These are phyloP conservation scores for Asbolus verrucosus DNA, from an alignment of 1,140 invertebrate species.

Conservation along the genomic window DNA sequence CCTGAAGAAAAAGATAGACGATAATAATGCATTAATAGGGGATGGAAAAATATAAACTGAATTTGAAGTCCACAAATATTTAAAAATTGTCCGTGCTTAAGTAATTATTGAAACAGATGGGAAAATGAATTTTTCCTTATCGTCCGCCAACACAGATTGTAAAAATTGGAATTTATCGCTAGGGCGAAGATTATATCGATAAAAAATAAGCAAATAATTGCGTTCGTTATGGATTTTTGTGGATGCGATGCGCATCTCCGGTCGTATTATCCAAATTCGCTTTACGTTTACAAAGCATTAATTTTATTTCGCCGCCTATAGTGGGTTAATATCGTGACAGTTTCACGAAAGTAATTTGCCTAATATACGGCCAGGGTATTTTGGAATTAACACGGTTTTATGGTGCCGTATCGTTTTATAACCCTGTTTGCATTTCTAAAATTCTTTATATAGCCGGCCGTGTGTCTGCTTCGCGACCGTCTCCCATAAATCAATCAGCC, in stretches of 20 bases:
- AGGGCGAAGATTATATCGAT: too few species aligned
- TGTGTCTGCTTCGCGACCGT: conserved; percentile 12
- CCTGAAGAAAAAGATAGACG: too few species aligned
- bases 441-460: conserved; percentile 14
- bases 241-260: background rate
- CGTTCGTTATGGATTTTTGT: conserved; percentile 24
- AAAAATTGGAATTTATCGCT: too few species aligned
- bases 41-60: too few species aligned
- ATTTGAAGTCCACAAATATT: too few species aligned
- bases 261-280: conserved; percentile 19
- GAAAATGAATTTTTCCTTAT: too few species aligned
- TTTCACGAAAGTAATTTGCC: conserved; percentile 37
- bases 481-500: conserved; percentile 40
- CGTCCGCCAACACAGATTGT: too few species aligned
- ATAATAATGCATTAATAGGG: too few species aligned
- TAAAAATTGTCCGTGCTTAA: too few species aligned
- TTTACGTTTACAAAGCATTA: conserved; percentile 36
- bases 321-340: conserved; percentile 37
- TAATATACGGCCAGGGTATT: conserved; percentile 37
- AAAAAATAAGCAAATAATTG: conserved; percentile 1
- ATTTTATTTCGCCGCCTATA: conserved; percentile 36
- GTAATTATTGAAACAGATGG: too few species aligned
- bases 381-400: conserved; percentile 39
- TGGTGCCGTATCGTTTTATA: conserved; percentile 37
- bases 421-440: conserved; percentile 36